Evolutionary conservation across 2,797 vertebrate species (phyloP).

Genomic region (Schizothorax lantsangensis): DNA sequence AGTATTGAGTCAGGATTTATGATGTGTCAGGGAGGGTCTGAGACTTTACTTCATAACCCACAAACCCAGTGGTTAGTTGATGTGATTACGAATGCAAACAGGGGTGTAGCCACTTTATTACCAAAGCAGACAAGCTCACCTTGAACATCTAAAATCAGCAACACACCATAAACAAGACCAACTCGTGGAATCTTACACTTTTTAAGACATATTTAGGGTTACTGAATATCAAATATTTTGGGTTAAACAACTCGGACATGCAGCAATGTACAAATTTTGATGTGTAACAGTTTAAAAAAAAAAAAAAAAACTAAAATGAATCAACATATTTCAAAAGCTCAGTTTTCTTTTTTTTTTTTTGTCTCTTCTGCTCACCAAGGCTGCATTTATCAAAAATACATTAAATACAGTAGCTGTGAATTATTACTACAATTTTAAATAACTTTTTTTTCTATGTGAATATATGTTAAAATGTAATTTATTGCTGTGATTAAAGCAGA

Average conservation of each 20-base stretch:
- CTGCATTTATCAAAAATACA: not conserved
- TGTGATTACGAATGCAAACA: conserved; percentile 73
- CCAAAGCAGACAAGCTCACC: not conserved
- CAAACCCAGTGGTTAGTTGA: conserved; percentile 45
- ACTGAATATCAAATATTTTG: not conserved
- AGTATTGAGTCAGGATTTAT: conserved; percentile 56
- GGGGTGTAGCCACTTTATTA: conserved; percentile 8
- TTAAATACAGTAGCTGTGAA: not conserved
- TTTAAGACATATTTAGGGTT: not conserved
- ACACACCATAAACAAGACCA: not conserved
- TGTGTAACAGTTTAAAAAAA: no score
- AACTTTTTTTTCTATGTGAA: not conserved
- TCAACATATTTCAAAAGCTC: no score
- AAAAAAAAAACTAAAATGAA: no score
- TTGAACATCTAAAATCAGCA: not conserved
- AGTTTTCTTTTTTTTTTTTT: no score
- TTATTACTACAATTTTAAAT: not conserved
- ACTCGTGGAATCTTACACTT: not conserved
- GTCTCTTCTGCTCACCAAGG: not conserved
- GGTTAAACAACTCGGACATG: not conserved
- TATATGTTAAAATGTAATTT: not conserved
- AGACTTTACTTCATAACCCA: conserved; percentile 29
- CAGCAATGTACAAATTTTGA: no score
- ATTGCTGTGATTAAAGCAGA: not conserved
- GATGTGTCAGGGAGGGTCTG: conserved; percentile 45